Base-by-base conservation (phyloP, 2,888 invertebrate genomes). In the Athrips mouffetella region DNA sequence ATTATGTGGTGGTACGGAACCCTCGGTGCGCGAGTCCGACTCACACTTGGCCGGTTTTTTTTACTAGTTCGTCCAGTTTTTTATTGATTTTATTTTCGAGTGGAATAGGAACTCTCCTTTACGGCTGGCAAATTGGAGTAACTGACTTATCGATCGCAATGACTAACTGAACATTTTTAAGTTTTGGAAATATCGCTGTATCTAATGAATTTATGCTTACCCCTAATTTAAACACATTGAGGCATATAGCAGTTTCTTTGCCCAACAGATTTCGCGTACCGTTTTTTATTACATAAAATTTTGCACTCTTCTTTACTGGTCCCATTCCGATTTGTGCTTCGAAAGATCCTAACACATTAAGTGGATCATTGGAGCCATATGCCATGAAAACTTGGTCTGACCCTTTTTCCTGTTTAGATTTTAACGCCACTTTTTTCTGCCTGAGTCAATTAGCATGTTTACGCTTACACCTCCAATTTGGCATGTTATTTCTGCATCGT, bases 251-350 rank as follows among this genome's bases (percentile, higher is more conserved):
- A 1, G 63, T 58, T 2, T 45, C 48, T 42, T 54, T 56, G 0
- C 60, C 59, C 1, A 61, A 23, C 10, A 60, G 35, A 33, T 59
- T 48, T 31, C 54, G 23, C 3, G 62, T 46, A 16, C 59, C 59
- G 33, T 50, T 46, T 37, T 42, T 39, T 2, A 59, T 52, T 1
- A 60, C 59, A 44, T 55, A 60, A 23, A 58, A 55, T 13, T 29
- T 55, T 15, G 33, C 29, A 6, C 7, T 10, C 37, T 20, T 15
- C 1, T 4, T 2, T 30, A 29, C 18, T 3, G 11, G 5, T 13
- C 40, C 48, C 1, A 46, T 23, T 20, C 31, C 33, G 8, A 58
- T 47, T 13, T 13, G 1, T 1, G 58, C 44, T 3, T 59, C 56
- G 52, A 64, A 61, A 10, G 57, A 57, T 3, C 59, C 59, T 33